Percentiles rank a stretch among this genome's conserved stretches.
Conservation (phyloP, 2,797 vertebrate genomes). For the Gallinago stenura region DNA sequence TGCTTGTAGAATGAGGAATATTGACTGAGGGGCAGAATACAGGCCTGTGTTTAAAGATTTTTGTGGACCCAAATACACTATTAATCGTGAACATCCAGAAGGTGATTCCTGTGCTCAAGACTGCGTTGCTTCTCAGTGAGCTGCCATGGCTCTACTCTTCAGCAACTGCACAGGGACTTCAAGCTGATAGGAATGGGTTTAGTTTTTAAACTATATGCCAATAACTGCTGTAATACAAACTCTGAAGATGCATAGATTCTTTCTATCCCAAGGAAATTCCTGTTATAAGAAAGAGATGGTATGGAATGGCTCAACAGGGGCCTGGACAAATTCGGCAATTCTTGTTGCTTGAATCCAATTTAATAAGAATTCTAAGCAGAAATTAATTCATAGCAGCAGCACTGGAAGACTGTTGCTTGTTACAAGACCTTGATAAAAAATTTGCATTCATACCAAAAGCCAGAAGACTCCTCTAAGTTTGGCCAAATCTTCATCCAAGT, state of each 20-base stretch:
- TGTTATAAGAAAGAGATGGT: background rate
- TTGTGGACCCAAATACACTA: background rate
- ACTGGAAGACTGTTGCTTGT: background rate
- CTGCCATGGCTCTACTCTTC: background rate
- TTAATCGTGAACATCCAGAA: background rate
- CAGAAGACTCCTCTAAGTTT: background rate
- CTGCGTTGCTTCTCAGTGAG: background rate
- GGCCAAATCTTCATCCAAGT: background rate
- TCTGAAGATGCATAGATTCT: background rate
- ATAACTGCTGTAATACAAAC: background rate
- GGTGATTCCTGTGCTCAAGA: background rate
- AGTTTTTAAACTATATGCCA: background rate
- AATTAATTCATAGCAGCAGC: background rate
- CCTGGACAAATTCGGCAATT: background rate
- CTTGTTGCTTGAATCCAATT: background rate
- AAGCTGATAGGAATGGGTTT: background rate
- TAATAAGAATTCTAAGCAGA: background rate
- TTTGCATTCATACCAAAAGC: background rate
- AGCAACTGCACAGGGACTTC: background rate
- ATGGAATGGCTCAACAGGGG: background rate
- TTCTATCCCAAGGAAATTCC: background rate
- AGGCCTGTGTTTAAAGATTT: background rate
- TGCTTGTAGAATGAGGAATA: background rate
- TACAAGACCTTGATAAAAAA: background rate
- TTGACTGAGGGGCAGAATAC: background rate